These are phyloP conservation scores for Eulemur macaco DNA, from an alignment of 2,113 vertebrate genomes.

Conservation along the genomic window DNA sequence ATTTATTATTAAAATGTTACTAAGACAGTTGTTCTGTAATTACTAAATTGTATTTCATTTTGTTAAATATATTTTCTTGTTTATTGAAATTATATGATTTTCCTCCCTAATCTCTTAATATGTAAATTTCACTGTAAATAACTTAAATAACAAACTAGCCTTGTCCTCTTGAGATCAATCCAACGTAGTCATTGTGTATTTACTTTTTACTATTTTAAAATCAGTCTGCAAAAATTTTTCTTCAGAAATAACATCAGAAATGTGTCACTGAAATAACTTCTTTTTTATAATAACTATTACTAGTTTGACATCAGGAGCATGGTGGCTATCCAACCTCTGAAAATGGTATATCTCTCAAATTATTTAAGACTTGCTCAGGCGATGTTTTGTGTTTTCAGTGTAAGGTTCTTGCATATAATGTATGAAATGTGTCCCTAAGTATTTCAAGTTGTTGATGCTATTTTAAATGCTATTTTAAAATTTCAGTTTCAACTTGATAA, in stretches of 20 bases:
- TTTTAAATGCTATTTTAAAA: not conserved
- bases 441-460: not conserved
- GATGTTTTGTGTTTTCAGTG: not conserved
- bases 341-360: not conserved
- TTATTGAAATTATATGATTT: not conserved
- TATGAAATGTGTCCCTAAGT: not conserved
- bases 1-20: not conserved
- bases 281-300: not conserved
- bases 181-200: not conserved
- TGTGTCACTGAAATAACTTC: not conserved
- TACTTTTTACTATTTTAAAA: not conserved
- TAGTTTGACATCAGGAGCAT: not conserved
- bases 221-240: not conserved
- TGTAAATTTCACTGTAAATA: not conserved
- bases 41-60: not conserved
- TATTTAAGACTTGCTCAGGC: not conserved
- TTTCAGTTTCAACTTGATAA: not conserved
- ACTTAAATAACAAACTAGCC: not conserved
- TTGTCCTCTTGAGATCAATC: not conserved
- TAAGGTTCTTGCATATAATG: not conserved
- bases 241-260: not conserved
- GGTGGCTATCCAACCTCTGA: not conserved
- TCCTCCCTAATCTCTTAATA: not conserved
- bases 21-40: not conserved
- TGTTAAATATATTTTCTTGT: not conserved